These are phyloP conservation scores for Pachymerium ferrugineum DNA, from an alignment of 2,888 invertebrate species.

Conservation along the genomic window DNA sequence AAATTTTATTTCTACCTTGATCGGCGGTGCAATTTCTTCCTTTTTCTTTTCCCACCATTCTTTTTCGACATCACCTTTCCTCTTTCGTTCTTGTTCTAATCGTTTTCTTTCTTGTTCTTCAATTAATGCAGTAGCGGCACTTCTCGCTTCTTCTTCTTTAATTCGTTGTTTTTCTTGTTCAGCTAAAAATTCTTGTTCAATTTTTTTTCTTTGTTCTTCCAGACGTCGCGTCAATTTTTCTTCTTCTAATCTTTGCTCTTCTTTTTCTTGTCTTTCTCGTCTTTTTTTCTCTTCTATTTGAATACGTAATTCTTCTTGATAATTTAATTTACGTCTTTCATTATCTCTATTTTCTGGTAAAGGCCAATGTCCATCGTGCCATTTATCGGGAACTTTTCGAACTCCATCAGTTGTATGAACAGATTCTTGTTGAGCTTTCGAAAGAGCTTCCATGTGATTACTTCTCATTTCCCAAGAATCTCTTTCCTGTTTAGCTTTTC, in stretches of 20 bases:
- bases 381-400: neutral
- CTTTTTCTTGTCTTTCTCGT: conserved; percentile 34
- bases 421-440: too few species aligned
- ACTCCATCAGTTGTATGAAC: neutral
- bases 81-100: conserved; percentile 5
- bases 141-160: conserved; percentile 34
- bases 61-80: conserved; percentile 16
- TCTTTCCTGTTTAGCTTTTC: too few species aligned
- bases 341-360: conserved; percentile 4
- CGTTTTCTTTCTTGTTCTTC: conserved; percentile 29
- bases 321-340: neutral
- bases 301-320: conserved; percentile 31
- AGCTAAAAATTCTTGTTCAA: conserved; percentile 34
- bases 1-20: too few species aligned
- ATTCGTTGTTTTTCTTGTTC: conserved; percentile 31
- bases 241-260: conserved; percentile 32
- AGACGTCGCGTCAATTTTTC: conserved; percentile 29
- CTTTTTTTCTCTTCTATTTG: conserved; percentile 35
- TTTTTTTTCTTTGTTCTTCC: conserved; percentile 32
- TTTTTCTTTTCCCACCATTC: conserved; percentile 28
- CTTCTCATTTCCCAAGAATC: too few species aligned
- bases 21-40: neutral
- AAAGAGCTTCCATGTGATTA: too few species aligned
- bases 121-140: neutral
- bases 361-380: conserved; percentile 18